Evolutionary conservation across 1,140 invertebrate species (phyloP).

Genomic region (Drosophila ironensis): DNA sequence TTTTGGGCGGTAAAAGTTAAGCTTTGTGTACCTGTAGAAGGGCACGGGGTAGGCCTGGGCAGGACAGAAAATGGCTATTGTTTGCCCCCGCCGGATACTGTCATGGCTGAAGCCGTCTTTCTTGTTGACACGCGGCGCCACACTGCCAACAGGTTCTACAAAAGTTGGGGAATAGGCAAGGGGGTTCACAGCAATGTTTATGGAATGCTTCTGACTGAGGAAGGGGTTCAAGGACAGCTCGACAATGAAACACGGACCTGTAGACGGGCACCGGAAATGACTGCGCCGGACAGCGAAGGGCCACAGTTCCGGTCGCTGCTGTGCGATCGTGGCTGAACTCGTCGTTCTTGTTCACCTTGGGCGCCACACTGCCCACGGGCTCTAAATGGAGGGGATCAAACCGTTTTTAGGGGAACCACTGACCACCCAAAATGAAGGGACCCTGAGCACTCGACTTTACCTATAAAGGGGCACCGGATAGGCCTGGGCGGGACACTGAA

Average conservation of each 20-base stretch:
- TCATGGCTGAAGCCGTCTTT: conserved; percentile 83
- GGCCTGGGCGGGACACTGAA: conserved; percentile 86
- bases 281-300: conserved; percentile 87
- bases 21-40: conserved; percentile 32
- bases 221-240: neutral
- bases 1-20: too few species aligned
- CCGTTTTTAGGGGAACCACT: neutral
- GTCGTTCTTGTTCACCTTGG: conserved; percentile 85
- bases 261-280: conserved; percentile 86
- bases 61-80: conserved; percentile 83
- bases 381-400: conserved; percentile 16
- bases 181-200: too few species aligned
- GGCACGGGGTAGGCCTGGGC: conserved; percentile 87
- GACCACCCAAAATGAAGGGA: neutral
- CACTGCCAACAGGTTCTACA: conserved; percentile 89
- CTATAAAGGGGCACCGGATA: conserved; percentile 86
- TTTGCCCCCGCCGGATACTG: conserved; percentile 81
- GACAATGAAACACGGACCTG: conserved; percentile 83
- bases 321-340: conserved; percentile 82
- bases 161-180: neutral
- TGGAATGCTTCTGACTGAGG: too few species aligned
- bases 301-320: conserved; percentile 52
- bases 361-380: conserved; percentile 86
- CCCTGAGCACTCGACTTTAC: conserved; percentile 81
- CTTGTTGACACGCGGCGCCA: conserved; percentile 88